These are phyloP conservation scores for Epizoanthus illoricatus DNA, from an alignment of 92 coral and sea anemone genomes.

Conservation along the genomic window DNA sequence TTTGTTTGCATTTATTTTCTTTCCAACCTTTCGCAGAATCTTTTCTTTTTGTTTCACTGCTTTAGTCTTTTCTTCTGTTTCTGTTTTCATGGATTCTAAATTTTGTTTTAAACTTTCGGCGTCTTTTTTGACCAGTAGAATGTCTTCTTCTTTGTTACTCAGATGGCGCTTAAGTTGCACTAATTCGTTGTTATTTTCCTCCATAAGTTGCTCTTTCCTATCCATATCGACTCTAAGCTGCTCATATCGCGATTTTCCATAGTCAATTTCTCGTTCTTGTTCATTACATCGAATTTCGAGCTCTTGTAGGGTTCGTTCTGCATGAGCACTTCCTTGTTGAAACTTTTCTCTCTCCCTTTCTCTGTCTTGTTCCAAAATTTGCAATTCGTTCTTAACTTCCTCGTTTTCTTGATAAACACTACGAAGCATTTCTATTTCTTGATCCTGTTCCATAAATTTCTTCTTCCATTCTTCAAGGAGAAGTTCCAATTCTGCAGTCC, in stretches of 20 bases:
- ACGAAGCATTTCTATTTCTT: slow-evolving; percentile 39
- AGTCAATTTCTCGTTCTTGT: slow-evolving; percentile 31
- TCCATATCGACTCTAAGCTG: slow-evolving; percentile 35
- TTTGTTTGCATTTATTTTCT: slow-evolving; percentile 24
- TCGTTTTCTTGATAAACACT: slow-evolving; percentile 37
- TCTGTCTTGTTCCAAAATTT: slow-evolving; percentile 43
- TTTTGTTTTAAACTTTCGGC: slow-evolving; percentile 32
- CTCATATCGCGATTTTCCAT: slow-evolving; percentile 25
- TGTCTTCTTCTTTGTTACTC: slow-evolving; percentile 29
- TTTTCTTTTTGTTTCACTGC: slow-evolving; percentile 33
- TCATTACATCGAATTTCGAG: slow-evolving; percentile 15
- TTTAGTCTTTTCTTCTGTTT: slow-evolving; percentile 33
- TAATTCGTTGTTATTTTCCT: slow-evolving; percentile 46
- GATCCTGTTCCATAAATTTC: slow-evolving; percentile 44
- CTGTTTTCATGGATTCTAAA: slow-evolving; percentile 21
- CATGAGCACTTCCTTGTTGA: slow-evolving; percentile 11
- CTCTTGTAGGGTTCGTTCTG: slow-evolving; percentile 9
- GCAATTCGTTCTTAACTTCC: slow-evolving; percentile 56
- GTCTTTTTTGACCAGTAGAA: slow-evolving; percentile 39
- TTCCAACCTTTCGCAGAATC: slow-evolving; percentile 36
- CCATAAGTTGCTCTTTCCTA: slow-evolving; percentile 60
- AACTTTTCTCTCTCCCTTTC: slow-evolving; percentile 28
- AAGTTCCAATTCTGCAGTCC: slow-evolving; percentile 34
- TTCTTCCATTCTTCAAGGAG: slow-evolving; percentile 45
- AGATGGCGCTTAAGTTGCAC: slow-evolving; percentile 16